phyloP scores from a whole-genome alignment of 2,113 vertebrate species.

The Caretta caretta region DNA sequence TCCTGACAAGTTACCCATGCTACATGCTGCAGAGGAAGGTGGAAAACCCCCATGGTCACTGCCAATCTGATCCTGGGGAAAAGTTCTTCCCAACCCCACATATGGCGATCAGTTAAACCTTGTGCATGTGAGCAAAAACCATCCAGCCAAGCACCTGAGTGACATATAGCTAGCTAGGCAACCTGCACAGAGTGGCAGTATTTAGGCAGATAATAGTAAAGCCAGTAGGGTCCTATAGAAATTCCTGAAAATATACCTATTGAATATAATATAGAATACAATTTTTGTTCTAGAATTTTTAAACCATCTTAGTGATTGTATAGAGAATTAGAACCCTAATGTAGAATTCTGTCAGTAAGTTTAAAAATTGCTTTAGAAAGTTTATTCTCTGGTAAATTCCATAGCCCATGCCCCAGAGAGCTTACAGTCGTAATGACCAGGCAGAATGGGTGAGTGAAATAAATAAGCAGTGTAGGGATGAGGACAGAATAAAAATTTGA shows the following conservation, averaged over 20 bases:
- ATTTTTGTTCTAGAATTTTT: not conserved
- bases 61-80: not conserved
- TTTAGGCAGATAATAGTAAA: rapidly evolving
- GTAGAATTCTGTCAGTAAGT: rapidly evolving
- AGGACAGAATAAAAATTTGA: not conserved
- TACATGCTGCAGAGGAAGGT: too few relatives aligned
- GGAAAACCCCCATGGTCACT: not conserved
- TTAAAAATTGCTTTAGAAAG: not conserved
- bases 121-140: not conserved
- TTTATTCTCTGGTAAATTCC: not conserved
- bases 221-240: not conserved
- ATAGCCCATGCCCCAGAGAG: not conserved
- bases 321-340: not conserved
- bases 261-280: not conserved
- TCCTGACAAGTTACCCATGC: too few relatives aligned
- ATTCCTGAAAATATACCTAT: not conserved
- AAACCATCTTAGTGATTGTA: not conserved
- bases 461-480: too few relatives aligned
- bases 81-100: not conserved
- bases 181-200: not conserved
- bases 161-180: not conserved
- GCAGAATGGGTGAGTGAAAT: too few relatives aligned
- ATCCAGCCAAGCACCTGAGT: not conserved
- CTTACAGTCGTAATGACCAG: not conserved
- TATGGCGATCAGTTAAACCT: not conserved